phyloP scores from a whole-genome alignment of 2,113 vertebrate genomes.

The Meles meles region DNA sequence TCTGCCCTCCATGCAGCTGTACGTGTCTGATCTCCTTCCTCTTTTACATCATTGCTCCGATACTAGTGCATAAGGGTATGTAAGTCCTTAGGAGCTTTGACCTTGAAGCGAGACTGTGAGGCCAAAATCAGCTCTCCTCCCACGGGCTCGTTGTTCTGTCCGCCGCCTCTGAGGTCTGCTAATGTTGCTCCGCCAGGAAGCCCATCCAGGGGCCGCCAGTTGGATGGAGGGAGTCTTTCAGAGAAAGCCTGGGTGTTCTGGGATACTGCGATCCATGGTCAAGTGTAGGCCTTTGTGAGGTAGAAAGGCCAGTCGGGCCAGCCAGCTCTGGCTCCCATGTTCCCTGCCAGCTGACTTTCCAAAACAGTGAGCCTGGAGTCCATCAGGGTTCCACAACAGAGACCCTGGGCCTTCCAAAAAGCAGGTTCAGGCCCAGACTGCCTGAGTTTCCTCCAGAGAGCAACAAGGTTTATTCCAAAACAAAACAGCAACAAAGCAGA shows the following conservation, averaged over 20 bases:
- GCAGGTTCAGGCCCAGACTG: neutral
- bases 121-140: neutral
- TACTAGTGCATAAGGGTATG: neutral
- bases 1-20: neutral
- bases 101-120: neutral
- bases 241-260: neutral
- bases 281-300: neutral
- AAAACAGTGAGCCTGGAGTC: slow-evolving; percentile 28
- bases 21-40: neutral
- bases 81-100: neutral
- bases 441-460: slow-evolving; percentile 62
- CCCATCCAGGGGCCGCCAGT: neutral
- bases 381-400: slow-evolving; percentile 38
- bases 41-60: neutral
- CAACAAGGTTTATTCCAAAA: slow-evolving; percentile 72
- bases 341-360: slow-evolving; percentile 6
- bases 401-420: slow-evolving; percentile 50
- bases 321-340: neutral
- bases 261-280: rapidly evolving
- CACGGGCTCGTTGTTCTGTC: neutral
- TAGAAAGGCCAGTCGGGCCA: neutral
- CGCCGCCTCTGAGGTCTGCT: slow-evolving; percentile 41
- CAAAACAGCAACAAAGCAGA: slow-evolving; percentile 30
- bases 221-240: slow-evolving; percentile 35
- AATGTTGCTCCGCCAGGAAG: neutral